A percentile compares a stretch with the other conserved stretches of the same genome.
Conservation (phyloP, 2,888 invertebrate species). For the Macrophya alboannulata region DNA sequence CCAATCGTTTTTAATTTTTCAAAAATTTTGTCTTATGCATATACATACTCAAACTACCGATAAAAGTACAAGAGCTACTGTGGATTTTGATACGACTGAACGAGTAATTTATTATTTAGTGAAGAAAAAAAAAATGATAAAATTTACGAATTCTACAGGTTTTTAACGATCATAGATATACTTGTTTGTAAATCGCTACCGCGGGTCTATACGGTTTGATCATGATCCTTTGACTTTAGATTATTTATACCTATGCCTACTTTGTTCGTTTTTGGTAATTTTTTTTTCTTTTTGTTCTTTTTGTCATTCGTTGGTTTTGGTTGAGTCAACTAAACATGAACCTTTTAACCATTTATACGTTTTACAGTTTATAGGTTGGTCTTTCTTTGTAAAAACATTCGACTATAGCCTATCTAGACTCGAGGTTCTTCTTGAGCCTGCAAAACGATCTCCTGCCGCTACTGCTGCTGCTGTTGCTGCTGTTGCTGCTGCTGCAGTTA, state of each 20-base stretch:
- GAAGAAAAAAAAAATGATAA: not conserved
- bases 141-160: not conserved
- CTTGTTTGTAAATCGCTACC: not conserved
- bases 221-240: not conserved
- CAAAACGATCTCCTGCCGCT: constrained; percentile 33
- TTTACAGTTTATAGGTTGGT: constrained; percentile 30
- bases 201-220: not conserved
- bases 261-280: not conserved
- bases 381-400: constrained; percentile 32
- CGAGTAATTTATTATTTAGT: not conserved
- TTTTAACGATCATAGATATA: not conserved
- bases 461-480: not conserved
- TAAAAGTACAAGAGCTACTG: not conserved
- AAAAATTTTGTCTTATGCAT: not conserved
- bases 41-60: not conserved
- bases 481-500: not conserved
- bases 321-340: constrained; percentile 30
- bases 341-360: constrained; percentile 33
- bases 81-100: not conserved
- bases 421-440: constrained; percentile 14
- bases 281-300: not conserved
- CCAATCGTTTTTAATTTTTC: not conserved
- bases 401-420: not conserved
- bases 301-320: constrained; percentile 28
- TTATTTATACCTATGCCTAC: constrained; percentile 9